Evolutionary conservation across 2,797 vertebrate species (phyloP), one percentile per base, ranked within the genome.

Genomic region (Myoxocephalus aenaeus): DNA sequence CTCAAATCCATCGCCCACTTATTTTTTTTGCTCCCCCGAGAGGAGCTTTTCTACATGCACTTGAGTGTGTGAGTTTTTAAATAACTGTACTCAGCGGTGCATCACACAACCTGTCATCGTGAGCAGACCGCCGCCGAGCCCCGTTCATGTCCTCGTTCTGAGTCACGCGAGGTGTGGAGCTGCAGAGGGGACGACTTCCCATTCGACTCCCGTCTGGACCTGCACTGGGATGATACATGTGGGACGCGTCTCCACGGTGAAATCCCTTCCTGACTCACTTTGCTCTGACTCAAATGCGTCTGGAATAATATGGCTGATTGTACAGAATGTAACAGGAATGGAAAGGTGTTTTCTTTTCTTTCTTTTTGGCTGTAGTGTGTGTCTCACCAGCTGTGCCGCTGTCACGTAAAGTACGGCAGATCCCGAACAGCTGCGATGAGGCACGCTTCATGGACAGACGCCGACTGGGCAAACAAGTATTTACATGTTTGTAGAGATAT

Each of bases 101-200:
- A 67, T 80, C 83, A 74, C 72, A 71, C 46, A 89, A 79, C 78
- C 67, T 70, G 80, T 89, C 76, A 85, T 90, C 80, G 82, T 29
- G 51, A 44, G 58, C 79, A 73, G 44, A 70, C 71, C 53, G 64
- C 62, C 70, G 59, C 62, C 70, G 59, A 2, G 7, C 42, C 64
- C 78, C 61, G 58, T 72, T 82, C 76, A 59, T 20, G 3, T 72
- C 53, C 27, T 32, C 14, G 13, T 42, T 71, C 40, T 69, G 63
- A 72, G 32, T 36, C 65, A 79, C 63, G 64, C 15, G 65, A 29
- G 63, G 65, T 58, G 53, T 66, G 13, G 42, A 44, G 67, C 68
- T 22, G 4, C 22, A 58, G 36, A 79, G 62, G 73, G 51, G 80
- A 44, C 63, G 73, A 65, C 71, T 80, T 40, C 15, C 32, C 10